Evolutionary conservation across 2,888 invertebrate genomes (phyloP), one percentile per base, ranked within the genome.

Genomic region (Harpalus rubripes): DNA sequence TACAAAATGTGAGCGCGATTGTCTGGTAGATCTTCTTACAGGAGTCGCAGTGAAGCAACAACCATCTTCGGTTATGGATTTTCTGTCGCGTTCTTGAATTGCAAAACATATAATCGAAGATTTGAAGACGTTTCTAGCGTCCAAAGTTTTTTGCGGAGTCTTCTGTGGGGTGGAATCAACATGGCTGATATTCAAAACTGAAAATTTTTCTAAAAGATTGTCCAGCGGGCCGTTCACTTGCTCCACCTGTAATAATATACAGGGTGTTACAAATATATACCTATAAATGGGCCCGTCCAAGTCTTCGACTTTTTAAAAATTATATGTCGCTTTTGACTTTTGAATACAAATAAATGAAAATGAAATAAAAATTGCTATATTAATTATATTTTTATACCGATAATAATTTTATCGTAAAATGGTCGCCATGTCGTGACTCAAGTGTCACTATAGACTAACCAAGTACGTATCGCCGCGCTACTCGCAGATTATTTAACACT

Each of bases 41-140:
- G 93, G 93, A 0, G 93, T 93, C 59, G 92, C 92, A 1, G 91
- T 90, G 86, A 90, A 91, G 85, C 89, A 90, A 0, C 88, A 84
- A 5, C 63, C 56, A 7, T 81, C 65, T n/a, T 68, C 68, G 0
- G n/a, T 22, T 22, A 22, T 65, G 8, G 10, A 22, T 32, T 68
- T 68, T 10, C 41, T 86, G 87, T 89, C 41, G 87, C 88, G 88
- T 86, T 90, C 89, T 85, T 93, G 92, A 7, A 94, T 92, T 0
- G 94, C 94, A 88, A 94, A 94, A 56, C 93, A 89, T 18, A 94
- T 94, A 3, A 94, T 92, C 0, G 93, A 92, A 39, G 93, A 93
- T 87, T 93, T 94, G 87, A 94, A 93, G 0, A 93, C 92, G 86
- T 93, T 93, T 86, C 93, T 92, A 0, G 93, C 92, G 81, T 94